A percentile compares a stretch with the other conserved stretches of the same genome.
Conservation (phyloP, 1,140 invertebrate genomes). For the Manduca sexta region DNA sequence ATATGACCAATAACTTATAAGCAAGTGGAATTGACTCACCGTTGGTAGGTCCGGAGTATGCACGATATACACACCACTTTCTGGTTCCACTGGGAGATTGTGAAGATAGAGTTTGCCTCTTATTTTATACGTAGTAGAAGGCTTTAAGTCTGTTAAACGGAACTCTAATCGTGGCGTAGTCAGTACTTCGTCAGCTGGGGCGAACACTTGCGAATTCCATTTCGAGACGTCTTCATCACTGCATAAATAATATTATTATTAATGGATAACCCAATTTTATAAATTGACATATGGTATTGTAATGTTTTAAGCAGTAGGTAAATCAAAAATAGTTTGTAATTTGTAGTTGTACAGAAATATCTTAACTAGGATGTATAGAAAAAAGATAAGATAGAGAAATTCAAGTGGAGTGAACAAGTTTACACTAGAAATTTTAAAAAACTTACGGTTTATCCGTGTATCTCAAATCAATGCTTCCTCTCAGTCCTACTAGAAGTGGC, state of each 20-base stretch:
- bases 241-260: constrained; percentile 21
- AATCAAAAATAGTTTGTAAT: too few relatives aligned
- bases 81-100: constrained; percentile 81
- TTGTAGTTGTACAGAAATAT: too few relatives aligned
- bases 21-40: constrained; percentile 31
- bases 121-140: constrained; percentile 86
- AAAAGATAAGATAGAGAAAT: too few relatives aligned
- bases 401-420: too few relatives aligned
- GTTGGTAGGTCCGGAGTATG: constrained; percentile 75
- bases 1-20: too few relatives aligned
- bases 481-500: constrained; percentile 85
- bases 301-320: too few relatives aligned
- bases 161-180: constrained; percentile 89
- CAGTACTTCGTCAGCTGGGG: constrained; percentile 87
- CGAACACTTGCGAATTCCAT: constrained; percentile 89
- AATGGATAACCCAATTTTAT: too few relatives aligned
- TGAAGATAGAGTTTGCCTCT: constrained; percentile 84
- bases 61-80: constrained; percentile 82
- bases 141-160: constrained; percentile 82
- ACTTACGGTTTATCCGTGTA: constrained; percentile 85
- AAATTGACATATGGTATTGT: too few relatives aligned
- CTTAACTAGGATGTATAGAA: too few relatives aligned
- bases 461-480: constrained; percentile 86
- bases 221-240: constrained; percentile 80
- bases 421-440: constrained; percentile 3